These are phyloP conservation scores for Nothoprocta perdicaria DNA, from an alignment of 2,113 vertebrate genomes.

Conservation along the genomic window DNA sequence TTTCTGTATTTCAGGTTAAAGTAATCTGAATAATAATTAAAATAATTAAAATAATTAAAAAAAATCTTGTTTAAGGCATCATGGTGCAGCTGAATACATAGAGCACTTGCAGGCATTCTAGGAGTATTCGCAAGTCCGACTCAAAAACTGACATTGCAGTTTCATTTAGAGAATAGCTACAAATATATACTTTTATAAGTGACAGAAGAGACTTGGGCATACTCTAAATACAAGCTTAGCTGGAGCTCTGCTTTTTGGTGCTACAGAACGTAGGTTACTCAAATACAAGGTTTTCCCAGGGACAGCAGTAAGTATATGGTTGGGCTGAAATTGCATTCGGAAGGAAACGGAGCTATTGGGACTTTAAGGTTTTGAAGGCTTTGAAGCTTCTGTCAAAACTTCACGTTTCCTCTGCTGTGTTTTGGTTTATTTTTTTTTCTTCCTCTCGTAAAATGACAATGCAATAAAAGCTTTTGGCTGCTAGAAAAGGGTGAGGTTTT, in stretches of 20 bases:
- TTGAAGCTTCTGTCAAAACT: background rate
- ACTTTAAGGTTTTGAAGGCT: background rate
- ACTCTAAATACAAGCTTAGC: background rate
- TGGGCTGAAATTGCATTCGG: background rate
- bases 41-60: background rate
- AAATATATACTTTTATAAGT: background rate
- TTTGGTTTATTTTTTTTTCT: accelerated
- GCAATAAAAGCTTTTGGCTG: background rate
- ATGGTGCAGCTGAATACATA: background rate
- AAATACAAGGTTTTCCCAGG: background rate
- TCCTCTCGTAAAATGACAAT: no score
- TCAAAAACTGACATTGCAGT: background rate
- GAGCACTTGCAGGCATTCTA: background rate
- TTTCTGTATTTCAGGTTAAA: background rate
- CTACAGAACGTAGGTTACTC: background rate
- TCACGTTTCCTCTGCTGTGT: background rate
- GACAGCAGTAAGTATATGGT: background rate
- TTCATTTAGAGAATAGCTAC: background rate
- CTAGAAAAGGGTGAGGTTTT: background rate
- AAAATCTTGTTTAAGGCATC: background rate
- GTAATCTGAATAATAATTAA: background rate
- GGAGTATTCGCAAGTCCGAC: background rate
- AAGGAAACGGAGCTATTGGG: background rate
- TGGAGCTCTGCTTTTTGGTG: background rate
- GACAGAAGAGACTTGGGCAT: background rate